phyloP scores from a whole-genome alignment of 2,888 invertebrate species.

The Neelides folsomi region DNA sequence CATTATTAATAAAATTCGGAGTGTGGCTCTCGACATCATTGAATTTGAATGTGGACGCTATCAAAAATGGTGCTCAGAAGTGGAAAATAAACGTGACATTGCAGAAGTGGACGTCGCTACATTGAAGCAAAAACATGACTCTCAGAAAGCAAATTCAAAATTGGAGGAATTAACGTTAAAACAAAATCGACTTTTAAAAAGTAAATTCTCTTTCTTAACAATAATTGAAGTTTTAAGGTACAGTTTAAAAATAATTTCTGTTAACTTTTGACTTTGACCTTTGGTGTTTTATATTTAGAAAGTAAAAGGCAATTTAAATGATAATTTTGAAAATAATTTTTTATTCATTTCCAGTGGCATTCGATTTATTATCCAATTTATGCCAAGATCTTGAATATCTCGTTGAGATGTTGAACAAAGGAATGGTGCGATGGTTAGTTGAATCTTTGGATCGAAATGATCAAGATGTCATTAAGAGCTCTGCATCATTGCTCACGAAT shows the following conservation, averaged over 20 bases:
- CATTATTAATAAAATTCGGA: conserved; percentile 92
- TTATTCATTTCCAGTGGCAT: conserved; percentile 52
- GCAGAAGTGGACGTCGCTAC: conserved; percentile 16
- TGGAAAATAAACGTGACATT: conserved; percentile 17
- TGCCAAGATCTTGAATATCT: conserved; percentile 91
- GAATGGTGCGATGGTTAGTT: conserved; percentile 71
- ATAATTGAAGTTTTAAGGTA: too few relatives aligned
- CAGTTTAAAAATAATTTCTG: too few relatives aligned
- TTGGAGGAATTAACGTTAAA: conserved; percentile 42
- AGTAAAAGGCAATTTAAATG: too few relatives aligned
- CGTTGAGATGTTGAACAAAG: conserved; percentile 92
- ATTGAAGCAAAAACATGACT: conserved; percentile 39
- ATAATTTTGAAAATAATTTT: too few relatives aligned
- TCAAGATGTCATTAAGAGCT: conserved; percentile 45
- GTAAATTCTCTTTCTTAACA: conserved; percentile 29
- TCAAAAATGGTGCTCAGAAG: conserved; percentile 67
- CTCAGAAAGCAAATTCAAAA: conserved; percentile 45
- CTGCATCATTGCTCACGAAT: conserved; percentile 75
- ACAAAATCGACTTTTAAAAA: conserved; percentile 78
- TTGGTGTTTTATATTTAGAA: too few relatives aligned
- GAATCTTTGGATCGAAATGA: conserved; percentile 81
- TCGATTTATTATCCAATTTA: conserved; percentile 84
- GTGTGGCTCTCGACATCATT: conserved; percentile 89
- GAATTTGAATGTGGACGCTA: conserved; percentile 88
- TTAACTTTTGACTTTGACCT: too few relatives aligned